Percentiles rank a stretch among this genome's conserved stretches.
Conservation (phyloP, 2,797 vertebrate genomes). For the Anas flavirostris region DNA sequence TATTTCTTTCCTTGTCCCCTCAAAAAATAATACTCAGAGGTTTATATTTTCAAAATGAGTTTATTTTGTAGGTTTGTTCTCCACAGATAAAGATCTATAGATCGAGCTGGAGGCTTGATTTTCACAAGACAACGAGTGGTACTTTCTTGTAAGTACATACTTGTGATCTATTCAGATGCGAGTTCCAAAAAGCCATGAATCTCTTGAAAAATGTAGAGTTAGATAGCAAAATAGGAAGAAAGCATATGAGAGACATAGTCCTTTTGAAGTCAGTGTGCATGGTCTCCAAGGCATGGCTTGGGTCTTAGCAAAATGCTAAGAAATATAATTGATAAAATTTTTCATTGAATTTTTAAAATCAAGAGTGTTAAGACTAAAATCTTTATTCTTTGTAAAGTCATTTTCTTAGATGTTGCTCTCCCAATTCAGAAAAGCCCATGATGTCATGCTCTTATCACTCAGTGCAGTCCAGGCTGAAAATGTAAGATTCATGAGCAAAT, state of each 20-base stretch:
- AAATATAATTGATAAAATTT: not conserved
- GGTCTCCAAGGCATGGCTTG: not conserved
- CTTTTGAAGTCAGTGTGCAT: not conserved
- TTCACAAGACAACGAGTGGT: not conserved
- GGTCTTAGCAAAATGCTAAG: not conserved
- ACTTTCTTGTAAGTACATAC: not conserved
- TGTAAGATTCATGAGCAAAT: not conserved
- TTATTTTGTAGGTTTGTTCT: not conserved
- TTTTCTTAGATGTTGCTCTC: not conserved
- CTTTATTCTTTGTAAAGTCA: not conserved
- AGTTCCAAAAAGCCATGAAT: not conserved
- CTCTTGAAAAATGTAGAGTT: not conserved
- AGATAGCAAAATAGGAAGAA: not conserved
- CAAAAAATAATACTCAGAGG: not conserved
- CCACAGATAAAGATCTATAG: not conserved
- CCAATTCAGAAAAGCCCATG: not conserved
- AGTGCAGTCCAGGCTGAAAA: not conserved
- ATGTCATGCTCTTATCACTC: not conserved
- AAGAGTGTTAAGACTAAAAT: rapidly evolving
- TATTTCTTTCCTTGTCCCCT: not conserved
- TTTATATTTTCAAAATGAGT: not conserved
- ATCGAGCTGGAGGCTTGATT: not conserved
- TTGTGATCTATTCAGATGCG: not conserved
- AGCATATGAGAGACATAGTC: not conserved
- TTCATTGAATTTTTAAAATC: not conserved